Evolutionary conservation across 2,797 vertebrate species (phyloP), one percentile per base, ranked within the genome.

Genomic region (Chlorospingus flavigularis): DNA sequence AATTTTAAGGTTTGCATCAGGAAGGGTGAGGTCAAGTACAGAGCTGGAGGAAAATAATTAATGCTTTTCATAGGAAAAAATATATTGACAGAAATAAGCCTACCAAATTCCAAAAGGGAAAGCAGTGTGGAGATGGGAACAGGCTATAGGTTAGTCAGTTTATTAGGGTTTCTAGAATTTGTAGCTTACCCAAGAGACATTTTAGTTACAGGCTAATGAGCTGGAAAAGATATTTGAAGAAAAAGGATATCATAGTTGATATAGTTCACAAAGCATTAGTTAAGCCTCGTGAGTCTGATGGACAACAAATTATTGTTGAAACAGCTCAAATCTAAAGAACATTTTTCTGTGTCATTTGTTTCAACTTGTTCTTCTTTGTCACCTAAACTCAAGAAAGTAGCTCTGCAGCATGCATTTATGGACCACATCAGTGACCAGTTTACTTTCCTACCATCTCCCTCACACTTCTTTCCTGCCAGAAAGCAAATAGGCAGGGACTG

Each of bases 291-390:
- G 92, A 92, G 66, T 96, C 92, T 97, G 97, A 97, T 31, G 87
- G 96, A 96, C 96, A 97, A 97, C 93, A 96, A 97, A 96, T 97
- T 96, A 97, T 96, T 96, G 92, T 93, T 95, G 90, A 92, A 97
- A 94, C 94, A 96, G 93, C 95, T 96, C 90, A 92, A 90, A 97
- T 74, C 83, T 86, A 95, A 91, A 94, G 89, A 96, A 86, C 90
- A 72, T 91, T 95, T 92, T 97, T 96, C 94, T 95, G 71, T 96
- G 94, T 91, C 95, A 94, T 94, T 97, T 96, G 90, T 90, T 97
- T 85, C 85, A 80, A 57, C 47, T 90, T 79, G 42, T 53, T 96
- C 73, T 81, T 94, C 94, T 97, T 97, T 95, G 94, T 83, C 87
- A 94, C 82, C 82, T 94, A 91, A 90, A 97, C 97, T 94, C 92